These are phyloP conservation scores for Pseudomyrmex gracilis DNA, from an alignment of 1,140 invertebrate species.

Conservation along the genomic window DNA sequence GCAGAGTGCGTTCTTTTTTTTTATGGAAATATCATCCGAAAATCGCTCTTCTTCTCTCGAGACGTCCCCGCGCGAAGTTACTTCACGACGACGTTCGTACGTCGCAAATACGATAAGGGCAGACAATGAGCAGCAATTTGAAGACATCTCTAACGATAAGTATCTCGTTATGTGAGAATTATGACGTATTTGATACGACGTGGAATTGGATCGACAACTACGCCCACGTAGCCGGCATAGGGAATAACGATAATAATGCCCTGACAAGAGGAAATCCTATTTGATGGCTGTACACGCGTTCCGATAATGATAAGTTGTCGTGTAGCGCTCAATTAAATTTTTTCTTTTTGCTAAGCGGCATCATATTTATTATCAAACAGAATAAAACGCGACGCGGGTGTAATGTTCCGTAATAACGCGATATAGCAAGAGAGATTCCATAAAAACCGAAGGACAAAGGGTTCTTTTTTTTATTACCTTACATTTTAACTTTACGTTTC, in stretches of 20 bases:
- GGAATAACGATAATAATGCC: slow-evolving; percentile 74
- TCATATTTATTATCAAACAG: neutral
- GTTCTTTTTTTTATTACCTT: neutral
- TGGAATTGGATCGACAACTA: slow-evolving; percentile 50
- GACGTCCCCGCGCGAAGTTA: slow-evolving; percentile 44
- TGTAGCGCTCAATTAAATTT: slow-evolving; percentile 30
- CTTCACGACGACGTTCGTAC: slow-evolving; percentile 35
- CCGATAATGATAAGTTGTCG: slow-evolving; percentile 52
- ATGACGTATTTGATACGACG: slow-evolving; percentile 75
- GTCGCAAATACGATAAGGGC: slow-evolving; percentile 65
- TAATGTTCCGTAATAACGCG: slow-evolving; percentile 10
- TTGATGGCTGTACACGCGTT: slow-evolving; percentile 14
- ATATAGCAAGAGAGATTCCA: neutral
- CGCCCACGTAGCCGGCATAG: slow-evolving; percentile 37
- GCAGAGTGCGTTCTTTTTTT: neutral
- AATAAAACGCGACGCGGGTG: neutral
- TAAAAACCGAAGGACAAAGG: neutral
- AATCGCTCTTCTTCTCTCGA: slow-evolving; percentile 73
- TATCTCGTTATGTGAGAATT: slow-evolving; percentile 78
- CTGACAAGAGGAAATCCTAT: slow-evolving; percentile 53
- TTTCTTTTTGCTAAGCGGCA: neutral
- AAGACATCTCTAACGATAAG: slow-evolving; percentile 76
- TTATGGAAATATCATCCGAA: slow-evolving; percentile 32
- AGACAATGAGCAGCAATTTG: slow-evolving; percentile 75
- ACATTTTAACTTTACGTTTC: neutral